phyloP scores from a whole-genome alignment of 2,113 vertebrate species.

The Pao palembangensis region DNA sequence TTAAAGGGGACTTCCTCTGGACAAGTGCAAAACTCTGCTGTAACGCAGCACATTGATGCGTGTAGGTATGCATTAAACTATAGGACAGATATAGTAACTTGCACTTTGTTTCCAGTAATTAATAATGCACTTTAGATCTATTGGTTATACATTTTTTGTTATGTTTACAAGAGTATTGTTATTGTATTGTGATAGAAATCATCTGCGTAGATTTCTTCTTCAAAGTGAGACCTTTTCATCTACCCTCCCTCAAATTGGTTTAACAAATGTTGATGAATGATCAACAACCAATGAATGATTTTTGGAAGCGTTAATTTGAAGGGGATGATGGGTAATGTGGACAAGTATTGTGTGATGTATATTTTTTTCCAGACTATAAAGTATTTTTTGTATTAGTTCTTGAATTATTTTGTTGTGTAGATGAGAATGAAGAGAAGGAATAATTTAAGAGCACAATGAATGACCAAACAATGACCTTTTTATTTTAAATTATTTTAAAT shows the following conservation, averaged over 20 bases:
- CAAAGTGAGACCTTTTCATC: conserved; percentile 56
- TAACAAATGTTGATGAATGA: background rate
- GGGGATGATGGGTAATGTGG: conserved; percentile 64
- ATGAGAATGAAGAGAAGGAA: conserved; percentile 41
- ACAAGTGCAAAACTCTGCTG: background rate
- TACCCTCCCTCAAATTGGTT: conserved; percentile 12
- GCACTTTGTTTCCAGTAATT: background rate
- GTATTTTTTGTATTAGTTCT: conserved; percentile 60
- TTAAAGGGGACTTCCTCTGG: background rate
- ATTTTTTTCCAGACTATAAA: conserved; percentile 47
- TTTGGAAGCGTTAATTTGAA: conserved; percentile 77
- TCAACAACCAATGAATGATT: background rate
- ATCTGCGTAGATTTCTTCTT: background rate
- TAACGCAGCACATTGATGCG: too few species aligned
- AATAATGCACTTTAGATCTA: background rate
- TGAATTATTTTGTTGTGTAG: conserved; percentile 64
- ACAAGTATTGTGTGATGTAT: conserved; percentile 71
- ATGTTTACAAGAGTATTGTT: too few species aligned
- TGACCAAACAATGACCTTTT: conserved; percentile 43
- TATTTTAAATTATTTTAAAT: conserved; percentile 2
- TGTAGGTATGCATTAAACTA: background rate
- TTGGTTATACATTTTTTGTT: background rate
- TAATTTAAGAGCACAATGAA: conserved; percentile 32
- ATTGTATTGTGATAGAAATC: too few species aligned
- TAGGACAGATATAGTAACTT: background rate